These are phyloP conservation scores for Theretra japonica DNA, from an alignment of 2,888 invertebrate genomes.

Conservation along the genomic window DNA sequence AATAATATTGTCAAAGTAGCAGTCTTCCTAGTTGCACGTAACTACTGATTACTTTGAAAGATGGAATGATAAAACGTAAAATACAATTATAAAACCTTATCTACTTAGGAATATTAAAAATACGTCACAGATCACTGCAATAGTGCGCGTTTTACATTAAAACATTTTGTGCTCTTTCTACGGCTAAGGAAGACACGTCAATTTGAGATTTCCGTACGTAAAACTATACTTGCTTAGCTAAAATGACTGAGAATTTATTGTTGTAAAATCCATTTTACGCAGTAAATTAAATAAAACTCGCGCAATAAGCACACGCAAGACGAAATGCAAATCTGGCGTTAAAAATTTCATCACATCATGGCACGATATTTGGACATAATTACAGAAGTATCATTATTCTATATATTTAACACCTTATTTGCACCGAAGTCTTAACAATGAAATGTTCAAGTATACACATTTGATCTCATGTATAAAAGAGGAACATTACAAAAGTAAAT, in stretches of 20 bases:
- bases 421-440: conserved; percentile 30
- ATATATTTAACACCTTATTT: conserved; percentile 31
- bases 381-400: conserved; percentile 31
- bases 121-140: conserved; percentile 45
- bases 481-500: conserved; percentile 20
- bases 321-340: conserved; percentile 28
- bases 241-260: conserved; percentile 14
- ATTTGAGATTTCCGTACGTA: conserved; percentile 17
- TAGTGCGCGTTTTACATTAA: conserved; percentile 14
- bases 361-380: conserved; percentile 31
- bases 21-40: conserved; percentile 60
- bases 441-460: conserved; percentile 25
- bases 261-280: conserved; percentile 3
- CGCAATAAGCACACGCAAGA: conserved; percentile 13
- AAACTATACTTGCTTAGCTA: conserved; percentile 11
- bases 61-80: conserved; percentile 51
- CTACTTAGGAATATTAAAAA: conserved; percentile 39
- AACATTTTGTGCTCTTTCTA: conserved; percentile 25
- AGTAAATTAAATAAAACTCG: conserved; percentile 7
- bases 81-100: conserved; percentile 31
- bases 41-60: conserved; percentile 41
- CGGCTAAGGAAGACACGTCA: conserved; percentile 31
- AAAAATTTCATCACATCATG: conserved; percentile 31
- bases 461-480: conserved; percentile 15
- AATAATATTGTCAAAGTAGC: conserved; percentile 45